Evolutionary conservation across 2,888 invertebrate species (phyloP).

Genomic region (Eupithecia exiguata): DNA sequence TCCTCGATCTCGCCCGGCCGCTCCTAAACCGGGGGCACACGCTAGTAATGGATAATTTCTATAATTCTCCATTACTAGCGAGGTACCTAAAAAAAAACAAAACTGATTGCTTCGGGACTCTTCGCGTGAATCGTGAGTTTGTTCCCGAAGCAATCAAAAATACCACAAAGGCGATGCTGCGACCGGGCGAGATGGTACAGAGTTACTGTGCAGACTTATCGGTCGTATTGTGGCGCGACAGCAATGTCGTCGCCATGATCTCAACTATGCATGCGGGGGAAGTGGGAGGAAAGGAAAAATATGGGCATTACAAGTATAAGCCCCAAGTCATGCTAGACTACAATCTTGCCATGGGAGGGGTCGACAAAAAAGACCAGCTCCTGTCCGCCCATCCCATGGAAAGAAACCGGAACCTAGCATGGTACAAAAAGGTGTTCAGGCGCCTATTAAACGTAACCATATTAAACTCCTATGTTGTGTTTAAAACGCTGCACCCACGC

Average conservation of each 20-base stretch:
- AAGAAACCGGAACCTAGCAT: too few species aligned
- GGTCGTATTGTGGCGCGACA: background rate
- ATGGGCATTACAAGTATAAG: background rate
- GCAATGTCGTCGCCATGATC: background rate
- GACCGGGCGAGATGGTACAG: background rate
- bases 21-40: background rate
- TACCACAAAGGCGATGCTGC: background rate
- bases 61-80: background rate
- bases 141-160: conserved; percentile 8
- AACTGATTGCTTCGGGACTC: conserved; percentile 4
- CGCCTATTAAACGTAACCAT: background rate
- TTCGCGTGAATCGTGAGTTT: conserved; percentile 1
- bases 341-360: too few species aligned
- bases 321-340: background rate
- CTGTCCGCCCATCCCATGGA: too few species aligned
- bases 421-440: too few species aligned
- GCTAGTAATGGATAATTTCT: conserved; percentile 1
- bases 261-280: conserved; percentile 6
- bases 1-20: conserved; percentile 6
- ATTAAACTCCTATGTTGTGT: background rate
- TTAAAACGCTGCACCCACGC: background rate
- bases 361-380: too few species aligned
- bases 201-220: background rate
- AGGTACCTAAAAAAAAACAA: background rate
- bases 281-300: conserved; percentile 6